Conservation (phyloP, 2,888 invertebrate species). For the Spialia ferax region DNA sequence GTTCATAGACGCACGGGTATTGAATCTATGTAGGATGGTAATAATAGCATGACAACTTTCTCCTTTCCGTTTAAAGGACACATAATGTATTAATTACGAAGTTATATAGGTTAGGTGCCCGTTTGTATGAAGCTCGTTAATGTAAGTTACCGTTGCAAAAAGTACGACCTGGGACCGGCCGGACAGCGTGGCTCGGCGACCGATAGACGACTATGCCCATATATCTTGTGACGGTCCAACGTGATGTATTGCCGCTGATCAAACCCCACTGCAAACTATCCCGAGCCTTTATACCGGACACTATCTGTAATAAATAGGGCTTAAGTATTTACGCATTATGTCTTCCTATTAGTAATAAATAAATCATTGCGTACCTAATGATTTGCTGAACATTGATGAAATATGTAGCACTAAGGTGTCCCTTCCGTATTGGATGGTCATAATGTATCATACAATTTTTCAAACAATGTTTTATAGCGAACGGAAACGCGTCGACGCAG, state of each 20-base stretch:
- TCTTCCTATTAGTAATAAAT: constrained; percentile 20
- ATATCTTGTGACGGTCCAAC: constrained; percentile 65
- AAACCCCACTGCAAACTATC: constrained; percentile 62
- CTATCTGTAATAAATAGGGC: constrained; percentile 49
- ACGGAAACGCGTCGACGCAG: neutral
- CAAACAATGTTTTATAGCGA: neutral
- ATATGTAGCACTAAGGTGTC: too few species aligned
- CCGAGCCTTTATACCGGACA: constrained; percentile 49
- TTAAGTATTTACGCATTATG: constrained; percentile 37
- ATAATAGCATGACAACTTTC: constrained; percentile 11
- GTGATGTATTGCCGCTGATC: constrained; percentile 69
- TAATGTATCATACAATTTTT: too few species aligned
- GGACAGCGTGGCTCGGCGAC: constrained; percentile 55
- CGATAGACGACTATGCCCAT: constrained; percentile 67
- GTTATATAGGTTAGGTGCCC: too few species aligned
- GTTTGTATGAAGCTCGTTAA: constrained; percentile 30
- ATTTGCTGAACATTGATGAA: neutral
- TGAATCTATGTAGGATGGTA: neutral
- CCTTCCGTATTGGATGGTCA: too few species aligned
- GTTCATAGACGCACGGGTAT: constrained; percentile 1
- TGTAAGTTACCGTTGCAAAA: constrained; percentile 43
- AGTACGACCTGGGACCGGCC: constrained; percentile 40
- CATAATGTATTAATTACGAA: constrained; percentile 11
- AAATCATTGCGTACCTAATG: constrained; percentile 5
- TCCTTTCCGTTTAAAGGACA: neutral